These are phyloP conservation scores for Periophthalmus modestus DNA, from an alignment of 2,113 vertebrate genomes.

Conservation along the genomic window DNA sequence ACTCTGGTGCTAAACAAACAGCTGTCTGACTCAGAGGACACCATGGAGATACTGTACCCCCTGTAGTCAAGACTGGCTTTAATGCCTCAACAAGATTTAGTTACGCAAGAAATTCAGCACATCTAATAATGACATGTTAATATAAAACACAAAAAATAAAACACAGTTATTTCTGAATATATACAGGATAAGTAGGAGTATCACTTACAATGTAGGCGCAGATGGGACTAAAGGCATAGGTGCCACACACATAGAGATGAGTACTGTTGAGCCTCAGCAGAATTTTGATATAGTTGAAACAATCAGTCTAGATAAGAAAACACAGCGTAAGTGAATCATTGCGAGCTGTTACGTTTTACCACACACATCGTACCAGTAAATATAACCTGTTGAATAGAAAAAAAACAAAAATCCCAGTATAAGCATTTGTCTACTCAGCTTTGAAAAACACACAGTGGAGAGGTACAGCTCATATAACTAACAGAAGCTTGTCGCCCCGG, in stretches of 20 bases:
- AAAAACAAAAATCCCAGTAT: slow-evolving; percentile 20
- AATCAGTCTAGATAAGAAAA: slow-evolving; percentile 85
- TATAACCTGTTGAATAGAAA: slow-evolving; percentile 6
- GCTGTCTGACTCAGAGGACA: slow-evolving; percentile 40
- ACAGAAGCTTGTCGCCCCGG: slow-evolving; percentile 54
- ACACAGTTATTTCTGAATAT: background rate
- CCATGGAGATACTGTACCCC: slow-evolving; percentile 33
- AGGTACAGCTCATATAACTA: slow-evolving; percentile 45
- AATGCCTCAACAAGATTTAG: slow-evolving; percentile 46
- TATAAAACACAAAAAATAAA: slow-evolving; percentile 7
- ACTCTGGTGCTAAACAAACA: slow-evolving; percentile 54
- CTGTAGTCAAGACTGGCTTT: slow-evolving; percentile 51
- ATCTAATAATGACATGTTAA: slow-evolving; percentile 39
- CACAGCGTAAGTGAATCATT: slow-evolving; percentile 19
- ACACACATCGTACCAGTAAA: slow-evolving; percentile 7
- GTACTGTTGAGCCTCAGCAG: slow-evolving; percentile 89
- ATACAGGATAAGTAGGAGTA: slow-evolving; percentile 15
- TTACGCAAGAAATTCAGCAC: slow-evolving; percentile 26
- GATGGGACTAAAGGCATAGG: slow-evolving; percentile 91
- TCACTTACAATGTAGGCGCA: slow-evolving; percentile 92
- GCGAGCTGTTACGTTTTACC: background rate
- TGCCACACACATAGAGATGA: slow-evolving; percentile 93
- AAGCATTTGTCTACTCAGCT: slow-evolving; percentile 40
- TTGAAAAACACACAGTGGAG: slow-evolving; percentile 41
- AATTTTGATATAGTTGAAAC: slow-evolving; percentile 98